phyloP scores from a whole-genome alignment of 2,113 vertebrate species.

The Elephas maximus region DNA sequence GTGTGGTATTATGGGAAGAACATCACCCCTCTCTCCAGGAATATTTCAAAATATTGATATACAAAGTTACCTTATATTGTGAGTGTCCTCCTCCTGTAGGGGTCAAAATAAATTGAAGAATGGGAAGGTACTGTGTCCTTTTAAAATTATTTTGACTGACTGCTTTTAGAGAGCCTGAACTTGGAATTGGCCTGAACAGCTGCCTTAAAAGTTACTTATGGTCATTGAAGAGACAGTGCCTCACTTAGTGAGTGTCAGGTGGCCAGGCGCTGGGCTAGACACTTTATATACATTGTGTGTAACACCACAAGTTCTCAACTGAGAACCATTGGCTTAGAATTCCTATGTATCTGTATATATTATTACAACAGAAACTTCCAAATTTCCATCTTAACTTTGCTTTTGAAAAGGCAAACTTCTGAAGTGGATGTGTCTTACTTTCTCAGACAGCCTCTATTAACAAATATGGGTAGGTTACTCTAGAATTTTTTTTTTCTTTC shows the following conservation, averaged over 20 bases:
- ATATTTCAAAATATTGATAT: slow-evolving; percentile 30
- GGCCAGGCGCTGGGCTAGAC: background rate
- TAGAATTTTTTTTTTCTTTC: background rate
- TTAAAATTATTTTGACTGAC: background rate
- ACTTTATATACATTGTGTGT: background rate
- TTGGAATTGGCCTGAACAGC: background rate
- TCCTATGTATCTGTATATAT: background rate
- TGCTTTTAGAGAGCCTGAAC: background rate
- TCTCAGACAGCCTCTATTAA: background rate
- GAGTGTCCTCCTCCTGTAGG: background rate
- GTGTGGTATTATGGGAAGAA: background rate
- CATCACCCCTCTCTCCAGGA: background rate
- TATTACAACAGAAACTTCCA: background rate
- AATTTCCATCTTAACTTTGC: background rate
- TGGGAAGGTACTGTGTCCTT: background rate
- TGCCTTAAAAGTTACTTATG: background rate
- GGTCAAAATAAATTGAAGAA: background rate
- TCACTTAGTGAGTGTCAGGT: background rate
- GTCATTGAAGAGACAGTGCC: background rate
- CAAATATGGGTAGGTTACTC: background rate
- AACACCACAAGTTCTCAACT: background rate
- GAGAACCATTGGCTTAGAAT: background rate
- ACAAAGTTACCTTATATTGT: background rate
- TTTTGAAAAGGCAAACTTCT: background rate
- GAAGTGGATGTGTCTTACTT: background rate